Conservation (phyloP, 2,888 invertebrate genomes). For the Gymnocheta viridis region DNA sequence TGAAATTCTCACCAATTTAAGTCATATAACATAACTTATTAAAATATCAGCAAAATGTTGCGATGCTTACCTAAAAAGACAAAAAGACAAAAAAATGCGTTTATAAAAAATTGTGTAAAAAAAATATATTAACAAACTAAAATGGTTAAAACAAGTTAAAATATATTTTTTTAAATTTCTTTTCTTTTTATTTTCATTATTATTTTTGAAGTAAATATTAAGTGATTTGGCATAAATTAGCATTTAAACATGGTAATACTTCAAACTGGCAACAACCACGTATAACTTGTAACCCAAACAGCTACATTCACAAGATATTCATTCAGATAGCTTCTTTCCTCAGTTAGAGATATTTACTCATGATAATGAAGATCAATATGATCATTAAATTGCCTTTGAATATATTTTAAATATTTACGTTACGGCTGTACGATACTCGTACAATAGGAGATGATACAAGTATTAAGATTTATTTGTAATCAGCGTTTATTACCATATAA, state of each 20-base stretch:
- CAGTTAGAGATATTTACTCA: neutral
- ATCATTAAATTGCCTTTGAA: constrained; percentile 14
- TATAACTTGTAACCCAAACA: constrained; percentile 5
- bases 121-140: constrained; percentile 37
- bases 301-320: neutral
- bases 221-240: constrained; percentile 66
- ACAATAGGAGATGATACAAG: constrained; percentile 33
- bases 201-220: constrained; percentile 21
- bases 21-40: neutral
- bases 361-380: constrained; percentile 34
- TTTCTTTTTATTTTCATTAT: constrained; percentile 8
- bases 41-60: neutral
- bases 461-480: constrained; percentile 70
- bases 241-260: constrained; percentile 67
- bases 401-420: constrained; percentile 29
- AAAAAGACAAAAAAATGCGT: neutral
- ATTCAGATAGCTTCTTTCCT: neutral
- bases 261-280: constrained; percentile 51
- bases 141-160: constrained; percentile 48
- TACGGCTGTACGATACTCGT: constrained; percentile 7
- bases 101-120: neutral
- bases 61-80: constrained; percentile 23
- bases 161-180: constrained; percentile 1
- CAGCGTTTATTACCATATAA: constrained; percentile 70
- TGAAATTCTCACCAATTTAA: neutral